Percentiles rank a stretch among this genome's conserved stretches.
These are phyloP conservation scores for Metellina segmentata DNA, from an alignment of 2,888 invertebrate species.

Conservation along the genomic window DNA sequence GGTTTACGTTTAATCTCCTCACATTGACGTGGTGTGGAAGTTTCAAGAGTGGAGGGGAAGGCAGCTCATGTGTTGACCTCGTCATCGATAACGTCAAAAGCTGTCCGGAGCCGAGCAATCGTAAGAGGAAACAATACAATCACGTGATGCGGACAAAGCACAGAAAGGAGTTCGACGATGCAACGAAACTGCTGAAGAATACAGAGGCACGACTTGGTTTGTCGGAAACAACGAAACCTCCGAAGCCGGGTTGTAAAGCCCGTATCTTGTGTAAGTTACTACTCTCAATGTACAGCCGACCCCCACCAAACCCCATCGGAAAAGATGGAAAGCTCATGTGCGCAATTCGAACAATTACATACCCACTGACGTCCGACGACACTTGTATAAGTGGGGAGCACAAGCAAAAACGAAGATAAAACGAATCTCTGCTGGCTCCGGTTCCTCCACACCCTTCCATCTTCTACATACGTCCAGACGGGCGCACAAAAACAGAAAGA, in stretches of 20 bases:
- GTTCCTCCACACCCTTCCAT: neutral
- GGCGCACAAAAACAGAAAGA: neutral
- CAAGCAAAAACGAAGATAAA: slow-evolving; percentile 65
- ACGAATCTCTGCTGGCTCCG: slow-evolving; percentile 63
- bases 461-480: neutral
- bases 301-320: slow-evolving; percentile 4
- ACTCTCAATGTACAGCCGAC: slow-evolving; percentile 12
- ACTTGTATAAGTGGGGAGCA: slow-evolving; percentile 12
- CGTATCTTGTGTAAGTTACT: neutral
- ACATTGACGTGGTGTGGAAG: too few species aligned
- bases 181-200: too few species aligned
- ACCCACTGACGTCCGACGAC: slow-evolving; percentile 58
- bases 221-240: too few species aligned
- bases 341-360: slow-evolving; percentile 69
- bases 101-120: too few species aligned
- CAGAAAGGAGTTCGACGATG: too few species aligned
- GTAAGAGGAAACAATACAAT: too few species aligned
- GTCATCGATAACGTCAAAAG: too few species aligned
- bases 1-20: too few species aligned
- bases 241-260: too few species aligned
- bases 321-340: slow-evolving; percentile 68
- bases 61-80: neutral
- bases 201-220: too few species aligned
- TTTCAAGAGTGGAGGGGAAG: too few species aligned
- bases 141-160: too few species aligned